phyloP scores from a whole-genome alignment of 2,113 vertebrate genomes.

The Dolichotis patagonum region DNA sequence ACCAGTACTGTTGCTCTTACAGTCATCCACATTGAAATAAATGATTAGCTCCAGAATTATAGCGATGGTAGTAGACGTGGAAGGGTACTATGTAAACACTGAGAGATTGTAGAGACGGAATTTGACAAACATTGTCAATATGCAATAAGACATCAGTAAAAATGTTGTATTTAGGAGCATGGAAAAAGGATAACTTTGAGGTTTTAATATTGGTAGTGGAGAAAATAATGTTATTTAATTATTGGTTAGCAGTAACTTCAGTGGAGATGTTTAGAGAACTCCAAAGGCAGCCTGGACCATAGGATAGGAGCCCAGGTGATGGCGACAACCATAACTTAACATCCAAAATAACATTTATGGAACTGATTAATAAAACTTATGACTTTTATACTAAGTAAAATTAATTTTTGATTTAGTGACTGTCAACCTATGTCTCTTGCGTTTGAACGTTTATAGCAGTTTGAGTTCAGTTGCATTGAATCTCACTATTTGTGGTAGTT shows the following conservation, averaged over 20 bases:
- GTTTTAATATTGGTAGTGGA: background rate
- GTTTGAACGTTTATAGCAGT: conserved; percentile 31
- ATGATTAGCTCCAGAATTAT: background rate
- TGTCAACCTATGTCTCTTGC: background rate
- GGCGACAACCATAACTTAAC: background rate
- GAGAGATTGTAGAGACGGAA: background rate
- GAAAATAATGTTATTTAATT: conserved; percentile 9
- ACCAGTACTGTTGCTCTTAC: background rate
- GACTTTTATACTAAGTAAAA: background rate
- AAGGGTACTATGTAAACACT: background rate
- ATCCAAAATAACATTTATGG: background rate
- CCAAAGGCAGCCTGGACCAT: background rate
- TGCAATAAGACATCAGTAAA: background rate
- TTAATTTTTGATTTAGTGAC: conserved; percentile 18
- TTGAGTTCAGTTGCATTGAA: conserved; percentile 11
- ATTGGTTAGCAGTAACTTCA: background rate
- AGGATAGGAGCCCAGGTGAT: background rate
- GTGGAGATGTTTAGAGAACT: background rate
- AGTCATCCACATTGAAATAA: background rate
- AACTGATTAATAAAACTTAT: conserved; percentile 14
- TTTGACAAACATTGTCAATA: background rate
- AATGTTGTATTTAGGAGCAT: background rate
- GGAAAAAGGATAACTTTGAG: background rate
- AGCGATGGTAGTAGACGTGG: background rate
- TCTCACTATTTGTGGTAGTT: conserved; percentile 28